Evolutionary conservation across 2,888 invertebrate genomes (phyloP).

Genomic region (Drosophila helvetica): DNA sequence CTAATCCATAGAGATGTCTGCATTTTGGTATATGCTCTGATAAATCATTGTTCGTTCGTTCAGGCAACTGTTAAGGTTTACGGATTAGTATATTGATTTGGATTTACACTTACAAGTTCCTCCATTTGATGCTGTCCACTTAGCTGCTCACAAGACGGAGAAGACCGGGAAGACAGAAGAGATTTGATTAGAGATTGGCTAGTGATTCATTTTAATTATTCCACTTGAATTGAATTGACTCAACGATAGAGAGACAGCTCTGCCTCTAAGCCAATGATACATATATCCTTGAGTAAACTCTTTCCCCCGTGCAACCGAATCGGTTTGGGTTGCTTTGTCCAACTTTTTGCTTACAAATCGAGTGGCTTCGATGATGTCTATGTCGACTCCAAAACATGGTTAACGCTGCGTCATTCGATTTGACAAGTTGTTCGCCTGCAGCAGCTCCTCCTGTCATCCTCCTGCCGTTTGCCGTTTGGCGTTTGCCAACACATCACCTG

Average conservation of each 20-base stretch:
- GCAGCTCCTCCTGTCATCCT: neutral
- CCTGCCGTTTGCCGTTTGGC: slow-evolving; percentile 5
- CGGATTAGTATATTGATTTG: neutral
- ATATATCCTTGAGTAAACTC: neutral
- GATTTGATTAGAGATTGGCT: slow-evolving; percentile 20
- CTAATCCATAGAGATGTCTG: slow-evolving; percentile 8
- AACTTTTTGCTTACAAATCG: neutral
- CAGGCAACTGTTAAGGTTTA: neutral
- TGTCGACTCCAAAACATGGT: neutral
- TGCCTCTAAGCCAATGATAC: too few species aligned
- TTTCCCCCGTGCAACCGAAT: neutral
- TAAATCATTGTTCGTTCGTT: slow-evolving; percentile 13
- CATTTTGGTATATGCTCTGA: neutral
- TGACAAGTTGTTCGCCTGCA: slow-evolving; percentile 4
- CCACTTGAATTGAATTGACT: too few species aligned
- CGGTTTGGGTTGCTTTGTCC: slow-evolving; percentile 2
- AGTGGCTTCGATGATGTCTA: slow-evolving; percentile 1
- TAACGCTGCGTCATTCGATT: slow-evolving; percentile 5
- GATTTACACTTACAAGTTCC: slow-evolving; percentile 57
- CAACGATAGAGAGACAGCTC: too few species aligned
- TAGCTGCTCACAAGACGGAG: slow-evolving; percentile 38
- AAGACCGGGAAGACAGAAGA: slow-evolving; percentile 15
- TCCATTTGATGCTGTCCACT: slow-evolving; percentile 50
- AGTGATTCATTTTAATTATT: slow-evolving; percentile 14
- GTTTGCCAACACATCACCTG: slow-evolving; percentile 24